A percentile compares a stretch with the other conserved stretches of the same genome.
phyloP scores from a whole-genome alignment of 1,140 invertebrate species.

The Drosophila orena region DNA sequence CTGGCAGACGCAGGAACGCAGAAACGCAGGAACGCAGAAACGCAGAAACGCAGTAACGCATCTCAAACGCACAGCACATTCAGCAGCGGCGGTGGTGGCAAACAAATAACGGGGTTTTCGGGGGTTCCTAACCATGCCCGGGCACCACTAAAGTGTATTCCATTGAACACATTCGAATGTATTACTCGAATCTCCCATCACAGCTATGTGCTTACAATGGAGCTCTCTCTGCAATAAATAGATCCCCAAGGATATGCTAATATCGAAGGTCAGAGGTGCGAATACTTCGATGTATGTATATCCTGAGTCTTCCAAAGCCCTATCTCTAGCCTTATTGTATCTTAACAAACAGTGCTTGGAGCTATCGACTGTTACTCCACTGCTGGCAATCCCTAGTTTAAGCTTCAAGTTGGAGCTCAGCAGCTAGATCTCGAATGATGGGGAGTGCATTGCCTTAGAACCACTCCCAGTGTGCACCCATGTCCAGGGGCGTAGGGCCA shows the following conservation, averaged over 20 bases:
- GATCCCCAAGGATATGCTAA: no score
- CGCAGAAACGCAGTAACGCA: no score
- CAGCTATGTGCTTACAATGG: not conserved
- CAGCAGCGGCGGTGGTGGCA: constrained; percentile 2
- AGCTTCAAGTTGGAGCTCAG: not conserved
- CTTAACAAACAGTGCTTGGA: no score
- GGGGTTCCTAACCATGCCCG: not conserved
- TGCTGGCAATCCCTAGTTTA: not conserved
- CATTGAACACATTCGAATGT: not conserved
- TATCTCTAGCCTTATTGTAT: no score
- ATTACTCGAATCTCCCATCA: not conserved
- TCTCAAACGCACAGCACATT: constrained; percentile 9
- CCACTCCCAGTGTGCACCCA: not conserved
- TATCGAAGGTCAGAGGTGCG: not conserved
- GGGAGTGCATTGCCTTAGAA: not conserved
- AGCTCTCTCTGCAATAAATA: no score
- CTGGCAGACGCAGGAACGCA: constrained; percentile 25
- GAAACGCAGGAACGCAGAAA: constrained; percentile 13
- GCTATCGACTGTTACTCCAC: no score
- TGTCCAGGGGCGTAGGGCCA: constrained; percentile 27
- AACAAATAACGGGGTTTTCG: not conserved
- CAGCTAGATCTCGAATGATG: not conserved
- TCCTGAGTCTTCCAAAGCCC: no score
- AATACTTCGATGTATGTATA: not conserved
- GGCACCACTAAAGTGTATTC: not conserved